Percentiles rank a stretch among this genome's conserved stretches.
These are phyloP conservation scores for Apodemus agrarius DNA, from an alignment of 2,797 vertebrate genomes.

Conservation along the genomic window DNA sequence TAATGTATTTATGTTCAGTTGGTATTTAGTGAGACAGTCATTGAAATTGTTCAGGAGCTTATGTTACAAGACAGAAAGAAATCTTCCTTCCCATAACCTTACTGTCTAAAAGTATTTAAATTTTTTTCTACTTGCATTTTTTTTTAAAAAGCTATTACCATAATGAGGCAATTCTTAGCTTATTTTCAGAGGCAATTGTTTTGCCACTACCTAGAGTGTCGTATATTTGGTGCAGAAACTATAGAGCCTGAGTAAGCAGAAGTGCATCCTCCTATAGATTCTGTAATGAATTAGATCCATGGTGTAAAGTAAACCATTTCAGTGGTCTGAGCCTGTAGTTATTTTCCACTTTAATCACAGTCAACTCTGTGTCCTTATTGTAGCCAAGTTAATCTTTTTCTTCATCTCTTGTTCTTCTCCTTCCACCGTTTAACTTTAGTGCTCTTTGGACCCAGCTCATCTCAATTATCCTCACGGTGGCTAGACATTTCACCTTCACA, in stretches of 20 bases:
- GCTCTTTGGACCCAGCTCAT: background rate
- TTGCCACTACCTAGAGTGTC: background rate
- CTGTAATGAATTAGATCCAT: background rate
- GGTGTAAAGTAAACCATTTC: background rate
- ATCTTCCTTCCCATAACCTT: background rate
- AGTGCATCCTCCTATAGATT: background rate
- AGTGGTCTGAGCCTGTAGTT: background rate
- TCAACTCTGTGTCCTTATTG: background rate
- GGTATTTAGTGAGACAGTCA: background rate
- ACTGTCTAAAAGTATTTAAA: background rate
- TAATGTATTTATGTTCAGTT: conserved; percentile 50
- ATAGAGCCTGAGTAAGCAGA: background rate
- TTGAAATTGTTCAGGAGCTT: background rate
- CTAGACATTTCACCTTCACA: background rate
- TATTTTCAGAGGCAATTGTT: conserved; percentile 32
- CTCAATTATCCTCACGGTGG: background rate
- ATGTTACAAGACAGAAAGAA: background rate
- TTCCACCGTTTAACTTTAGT: background rate
- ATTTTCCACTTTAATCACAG: background rate
- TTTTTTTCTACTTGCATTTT: background rate
- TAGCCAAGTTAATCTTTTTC: background rate
- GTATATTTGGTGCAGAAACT: background rate
- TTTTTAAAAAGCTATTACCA: background rate
- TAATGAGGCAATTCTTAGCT: background rate
- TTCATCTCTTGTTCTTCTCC: background rate